Evolutionary conservation across 2,113 vertebrate genomes (phyloP), one percentile per base, ranked within the genome.

Genomic region (Zapornia atra): DNA sequence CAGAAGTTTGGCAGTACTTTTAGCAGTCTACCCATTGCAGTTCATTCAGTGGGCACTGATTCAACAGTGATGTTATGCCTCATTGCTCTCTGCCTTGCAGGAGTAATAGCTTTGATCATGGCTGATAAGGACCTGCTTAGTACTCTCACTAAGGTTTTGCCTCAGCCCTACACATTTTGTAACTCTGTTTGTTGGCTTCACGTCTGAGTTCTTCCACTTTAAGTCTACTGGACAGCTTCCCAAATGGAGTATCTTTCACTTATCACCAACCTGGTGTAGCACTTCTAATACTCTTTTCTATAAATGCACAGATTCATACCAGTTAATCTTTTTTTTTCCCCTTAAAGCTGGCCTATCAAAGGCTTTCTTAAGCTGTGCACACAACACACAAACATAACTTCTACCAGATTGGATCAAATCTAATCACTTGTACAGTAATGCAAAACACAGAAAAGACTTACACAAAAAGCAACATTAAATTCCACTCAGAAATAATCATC

Each of bases 391-490:
- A 90, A 82, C 14, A 28, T 38, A 80, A 11, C 24, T 81, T 78
- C 42, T 25, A 57, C n/a, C 16, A 48, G 40, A 75, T 65, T 54
- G 83, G n/a, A 65, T 70, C 50, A 75, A 69, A 50, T 46, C 79
- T 65, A 85, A 36, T 88, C 46, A 69, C 12, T 64, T 86, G 20
- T 87, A 81, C 6, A 83, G 33, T 14, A 92, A 92, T 29, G 21
- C 21, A 81, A 95, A 95, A 59, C 91, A 10, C 20, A 86, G 33
- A 86, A 91, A 65, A 83, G 7, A 80, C 53, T 94, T 97, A 29
- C 34, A 80, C 31, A 87, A 94, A 93, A 46, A 84, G n/a, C 25
- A 71, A 76, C 38, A 92, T 94, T 95, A 82, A 92, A 92, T 63
- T 84, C 89, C 65, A 73, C 25, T 12, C 5, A 75, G n/a, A 15